These are phyloP conservation scores for Temnothorax longispinosus DNA, from an alignment of 1,140 invertebrate species.

Conservation along the genomic window DNA sequence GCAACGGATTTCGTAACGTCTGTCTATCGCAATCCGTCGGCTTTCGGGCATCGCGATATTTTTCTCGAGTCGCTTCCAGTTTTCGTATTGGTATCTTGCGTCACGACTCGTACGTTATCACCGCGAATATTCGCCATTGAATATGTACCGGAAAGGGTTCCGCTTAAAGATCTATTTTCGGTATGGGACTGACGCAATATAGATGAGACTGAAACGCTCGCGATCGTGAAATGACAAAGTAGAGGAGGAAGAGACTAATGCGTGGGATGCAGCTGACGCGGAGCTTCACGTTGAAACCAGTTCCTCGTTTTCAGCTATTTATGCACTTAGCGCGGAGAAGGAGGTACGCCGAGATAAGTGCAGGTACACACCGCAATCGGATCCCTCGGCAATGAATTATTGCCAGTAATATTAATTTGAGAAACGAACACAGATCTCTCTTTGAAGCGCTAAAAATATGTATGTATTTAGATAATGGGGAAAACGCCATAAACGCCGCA, in stretches of 20 bases:
- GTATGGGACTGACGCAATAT: background rate
- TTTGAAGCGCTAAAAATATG: background rate
- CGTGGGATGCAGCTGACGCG: slow-evolving; percentile 49
- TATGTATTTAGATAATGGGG: background rate
- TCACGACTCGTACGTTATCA: background rate
- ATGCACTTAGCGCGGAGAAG: slow-evolving; percentile 5
- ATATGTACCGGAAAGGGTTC: background rate
- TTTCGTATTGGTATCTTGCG: background rate
- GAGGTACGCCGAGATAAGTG: background rate
- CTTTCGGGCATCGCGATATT: slow-evolving; percentile 40
- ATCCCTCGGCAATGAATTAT: slow-evolving; percentile 4
- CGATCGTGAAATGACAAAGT: slow-evolving; percentile 36
- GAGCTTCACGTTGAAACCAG: slow-evolving; percentile 46
- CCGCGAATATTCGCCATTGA: background rate
- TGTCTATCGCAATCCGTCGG: slow-evolving; percentile 6
- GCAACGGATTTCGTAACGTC: slow-evolving; percentile 44
- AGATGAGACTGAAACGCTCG: slow-evolving; percentile 37
- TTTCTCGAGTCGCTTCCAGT: background rate
- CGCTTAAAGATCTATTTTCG: slow-evolving; percentile 44
- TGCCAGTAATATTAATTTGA: background rate
- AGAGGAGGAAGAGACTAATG: slow-evolving; percentile 7
- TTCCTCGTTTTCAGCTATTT: slow-evolving; percentile 61
- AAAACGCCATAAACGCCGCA: background rate
- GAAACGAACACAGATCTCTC: background rate
- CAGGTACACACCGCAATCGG: background rate